These are phyloP conservation scores for Rhingia rostrata DNA, from an alignment of 2,888 invertebrate species.

Conservation along the genomic window DNA sequence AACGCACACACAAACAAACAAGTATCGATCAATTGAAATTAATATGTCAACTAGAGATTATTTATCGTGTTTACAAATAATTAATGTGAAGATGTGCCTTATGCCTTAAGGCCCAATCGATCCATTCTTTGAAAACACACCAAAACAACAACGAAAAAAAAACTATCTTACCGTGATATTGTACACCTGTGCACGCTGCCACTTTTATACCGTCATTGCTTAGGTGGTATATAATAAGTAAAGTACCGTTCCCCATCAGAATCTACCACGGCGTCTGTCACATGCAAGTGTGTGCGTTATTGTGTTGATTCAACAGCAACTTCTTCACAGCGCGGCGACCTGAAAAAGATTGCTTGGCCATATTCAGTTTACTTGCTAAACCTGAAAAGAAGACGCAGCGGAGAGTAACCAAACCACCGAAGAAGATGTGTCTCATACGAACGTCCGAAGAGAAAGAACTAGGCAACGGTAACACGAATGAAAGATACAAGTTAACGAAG, in stretches of 20 bases:
- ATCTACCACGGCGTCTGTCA: neutral
- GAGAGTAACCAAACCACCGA: slow-evolving; percentile 35
- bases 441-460: slow-evolving; percentile 34
- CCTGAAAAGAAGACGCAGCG: slow-evolving; percentile 44
- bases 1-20: slow-evolving; percentile 1
- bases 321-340: slow-evolving; percentile 29
- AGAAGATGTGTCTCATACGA: neutral
- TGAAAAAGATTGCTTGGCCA: slow-evolving; percentile 42
- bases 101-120: slow-evolving; percentile 28
- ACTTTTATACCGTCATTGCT: neutral
- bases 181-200: slow-evolving; percentile 55
- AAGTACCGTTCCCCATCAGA: slow-evolving; percentile 45
- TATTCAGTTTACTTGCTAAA: slow-evolving; percentile 49
- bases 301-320: slow-evolving; percentile 40
- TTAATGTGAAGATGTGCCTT: slow-evolving; percentile 33
- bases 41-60: slow-evolving; percentile 66
- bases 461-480: slow-evolving; percentile 58
- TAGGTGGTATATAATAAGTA: slow-evolving; percentile 31
- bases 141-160: neutral
- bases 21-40: slow-evolving; percentile 48
- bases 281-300: slow-evolving; percentile 39
- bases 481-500: slow-evolving; percentile 19
- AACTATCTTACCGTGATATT: slow-evolving; percentile 28
- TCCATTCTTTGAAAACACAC: slow-evolving; percentile 28
- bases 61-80: slow-evolving; percentile 61